These are phyloP conservation scores for Drosophila guanche DNA, from an alignment of 1,140 invertebrate species.

Conservation along the genomic window DNA sequence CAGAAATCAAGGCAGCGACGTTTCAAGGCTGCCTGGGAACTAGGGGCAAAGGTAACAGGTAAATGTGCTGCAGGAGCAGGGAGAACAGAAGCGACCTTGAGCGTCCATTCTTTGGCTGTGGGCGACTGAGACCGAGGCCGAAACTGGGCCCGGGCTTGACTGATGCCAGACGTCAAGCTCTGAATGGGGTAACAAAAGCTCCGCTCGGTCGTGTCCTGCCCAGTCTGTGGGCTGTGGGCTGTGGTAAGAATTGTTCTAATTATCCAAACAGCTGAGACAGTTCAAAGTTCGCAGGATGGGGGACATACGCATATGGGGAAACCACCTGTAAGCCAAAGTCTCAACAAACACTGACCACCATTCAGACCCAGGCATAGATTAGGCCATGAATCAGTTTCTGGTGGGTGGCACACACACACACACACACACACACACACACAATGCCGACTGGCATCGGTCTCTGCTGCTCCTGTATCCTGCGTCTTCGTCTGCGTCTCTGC, in stretches of 20 bases:
- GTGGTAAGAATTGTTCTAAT: conserved; percentile 13
- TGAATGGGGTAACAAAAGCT: conserved; percentile 21
- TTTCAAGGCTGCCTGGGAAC: conserved; percentile 38
- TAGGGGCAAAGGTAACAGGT: conserved; percentile 32
- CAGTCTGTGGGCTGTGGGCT: no score
- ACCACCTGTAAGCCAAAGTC: conserved; percentile 55
- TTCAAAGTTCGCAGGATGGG: not conserved
- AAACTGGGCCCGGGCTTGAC: conserved; percentile 3
- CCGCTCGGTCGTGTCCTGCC: no score
- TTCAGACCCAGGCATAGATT: not conserved
- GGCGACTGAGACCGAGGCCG: not conserved
- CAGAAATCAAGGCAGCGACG: conserved; percentile 7
- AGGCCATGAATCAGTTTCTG: not conserved
- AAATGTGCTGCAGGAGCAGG: conserved; percentile 1
- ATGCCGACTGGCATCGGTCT: not conserved
- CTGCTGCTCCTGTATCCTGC: not conserved
- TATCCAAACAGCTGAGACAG: conserved; percentile 38
- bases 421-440: no score
- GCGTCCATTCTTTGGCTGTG: conserved; percentile 9
- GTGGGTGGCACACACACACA: no score
- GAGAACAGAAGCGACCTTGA: conserved; percentile 43
- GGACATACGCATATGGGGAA: conserved; percentile 3
- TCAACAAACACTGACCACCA: conserved; percentile 24
- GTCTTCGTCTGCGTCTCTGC: not conserved
- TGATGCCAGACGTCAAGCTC: conserved; percentile 36